Percentiles rank a stretch among this genome's conserved stretches.
phyloP scores from a whole-genome alignment of 2,888 invertebrate species.

The Fabriciana adippe region DNA sequence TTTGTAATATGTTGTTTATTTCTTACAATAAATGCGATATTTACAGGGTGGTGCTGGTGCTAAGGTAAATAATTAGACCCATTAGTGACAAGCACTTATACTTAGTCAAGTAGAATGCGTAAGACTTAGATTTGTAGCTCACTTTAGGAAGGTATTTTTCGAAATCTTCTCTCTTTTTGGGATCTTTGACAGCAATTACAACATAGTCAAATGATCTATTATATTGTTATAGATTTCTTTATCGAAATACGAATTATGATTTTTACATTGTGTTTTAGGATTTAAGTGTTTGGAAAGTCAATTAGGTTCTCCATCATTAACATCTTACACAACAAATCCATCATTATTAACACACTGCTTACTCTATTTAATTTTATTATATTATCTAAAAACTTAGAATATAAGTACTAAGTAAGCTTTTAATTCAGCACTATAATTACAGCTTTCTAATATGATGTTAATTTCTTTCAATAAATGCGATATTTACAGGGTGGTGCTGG shows the following conservation, averaged over 20 bases:
- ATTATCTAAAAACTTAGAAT: not conserved
- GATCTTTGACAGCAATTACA: slow-evolving; percentile 32
- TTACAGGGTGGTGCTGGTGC: slow-evolving; percentile 78
- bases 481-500: slow-evolving; percentile 77
- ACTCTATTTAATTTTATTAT: not conserved
- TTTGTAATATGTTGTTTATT: slow-evolving; percentile 45
- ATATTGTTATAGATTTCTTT: slow-evolving; percentile 32
- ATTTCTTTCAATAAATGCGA: slow-evolving; percentile 40
- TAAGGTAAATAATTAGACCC: slow-evolving; percentile 69
- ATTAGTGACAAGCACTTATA: slow-evolving; percentile 43
- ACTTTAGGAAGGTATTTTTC: slow-evolving; percentile 50
- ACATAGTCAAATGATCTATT: slow-evolving; percentile 20
- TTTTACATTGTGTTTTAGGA: slow-evolving; percentile 9
- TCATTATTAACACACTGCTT: not conserved
- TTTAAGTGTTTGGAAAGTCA: slow-evolving; percentile 4
- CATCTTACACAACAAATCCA: not conserved
- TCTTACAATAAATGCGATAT: slow-evolving; percentile 44
- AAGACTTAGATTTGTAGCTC: slow-evolving; percentile 56
- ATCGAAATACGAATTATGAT: slow-evolving; percentile 35
- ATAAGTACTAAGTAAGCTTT: not conserved
- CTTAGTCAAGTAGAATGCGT: slow-evolving; percentile 64
- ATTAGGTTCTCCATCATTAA: not conserved
- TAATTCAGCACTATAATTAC: slow-evolving; percentile 7
- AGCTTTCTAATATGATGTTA: slow-evolving; percentile 44
- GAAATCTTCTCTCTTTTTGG: slow-evolving; percentile 19